Evolutionary conservation across 2,797 vertebrate genomes (phyloP), one percentile per base, ranked within the genome.

Genomic region (Lepus oiostolus): DNA sequence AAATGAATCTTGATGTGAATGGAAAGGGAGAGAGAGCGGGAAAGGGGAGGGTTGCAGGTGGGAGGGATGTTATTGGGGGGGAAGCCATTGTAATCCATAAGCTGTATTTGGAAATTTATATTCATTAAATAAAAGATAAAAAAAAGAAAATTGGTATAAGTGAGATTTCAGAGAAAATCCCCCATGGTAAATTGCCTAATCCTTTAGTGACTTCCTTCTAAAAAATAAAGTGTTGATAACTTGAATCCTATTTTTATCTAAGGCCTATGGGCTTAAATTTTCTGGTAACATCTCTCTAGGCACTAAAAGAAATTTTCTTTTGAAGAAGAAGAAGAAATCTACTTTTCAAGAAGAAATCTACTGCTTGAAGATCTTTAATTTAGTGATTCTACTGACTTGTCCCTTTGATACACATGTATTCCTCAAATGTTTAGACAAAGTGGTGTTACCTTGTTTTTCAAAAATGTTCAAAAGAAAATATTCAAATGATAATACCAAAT

Each of bases 401-500:
- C 2, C 30, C 50, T 85, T 58, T 89, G 35, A 76, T 38, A 74
- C n/a, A 4, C 83, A 9, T 70, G 9, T 21, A 7, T 89, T 7
- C 24, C 35, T 63, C 71, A 21, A 19, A 16, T 60, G 67, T 91
- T 60, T 84, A 24, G 63, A 50, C 19, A 67, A 77, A 80, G 10
- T 87, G 83, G 19, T 67, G 26, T 42, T 47, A 4, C 22, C 91
- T 83, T 93, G 38, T 90, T 95, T 63, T 72, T 2, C 1, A 42
- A 80, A 92, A 93, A 32, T 60, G 84, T 77, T 17, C 42, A 80
- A 30, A 72, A 80, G 42, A 72, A 86, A 89, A 42, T 42, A 84
- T 35, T 30, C 2, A 77, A 67, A 90, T 67, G 22, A 84, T 47
- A 74, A 63, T 5, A 50, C 12, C 14, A 81, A 77, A 35, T 54